These are phyloP conservation scores for Armadillidium nasatum DNA, from an alignment of 1,140 invertebrate species.

Conservation along the genomic window DNA sequence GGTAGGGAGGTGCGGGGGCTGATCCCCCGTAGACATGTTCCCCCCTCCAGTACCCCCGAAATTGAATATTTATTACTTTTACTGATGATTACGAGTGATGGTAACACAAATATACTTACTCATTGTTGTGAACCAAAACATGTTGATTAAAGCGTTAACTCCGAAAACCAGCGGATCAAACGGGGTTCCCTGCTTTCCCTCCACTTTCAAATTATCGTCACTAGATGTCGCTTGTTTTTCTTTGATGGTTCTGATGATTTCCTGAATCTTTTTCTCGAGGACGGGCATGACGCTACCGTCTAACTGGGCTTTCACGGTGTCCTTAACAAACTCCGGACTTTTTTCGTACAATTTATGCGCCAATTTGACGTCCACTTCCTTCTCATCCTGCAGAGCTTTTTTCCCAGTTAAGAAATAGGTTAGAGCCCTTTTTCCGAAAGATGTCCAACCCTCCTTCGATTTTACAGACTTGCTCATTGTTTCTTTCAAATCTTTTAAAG, in stretches of 20 bases:
- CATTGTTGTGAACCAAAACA: background rate
- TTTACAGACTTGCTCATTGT: background rate
- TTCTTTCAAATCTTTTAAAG: background rate
- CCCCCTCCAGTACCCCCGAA: too few species aligned
- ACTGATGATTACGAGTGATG: too few species aligned
- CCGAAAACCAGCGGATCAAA: background rate
- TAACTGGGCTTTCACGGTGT: background rate
- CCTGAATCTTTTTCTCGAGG: background rate
- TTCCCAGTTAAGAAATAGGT: background rate
- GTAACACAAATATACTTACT: too few species aligned
- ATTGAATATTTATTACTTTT: too few species aligned
- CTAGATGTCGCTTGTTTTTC: background rate
- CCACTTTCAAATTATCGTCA: background rate
- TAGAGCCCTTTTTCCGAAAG: background rate
- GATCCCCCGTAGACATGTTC: too few species aligned
- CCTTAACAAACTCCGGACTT: background rate
- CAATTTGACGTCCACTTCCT: background rate
- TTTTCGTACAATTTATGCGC: background rate
- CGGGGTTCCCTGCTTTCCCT: background rate
- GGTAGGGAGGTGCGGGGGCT: too few species aligned
- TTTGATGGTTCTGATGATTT: background rate
- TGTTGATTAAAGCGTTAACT: background rate
- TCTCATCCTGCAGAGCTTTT: background rate
- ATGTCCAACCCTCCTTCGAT: background rate
- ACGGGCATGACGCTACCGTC: background rate